Evolutionary conservation across 2,797 vertebrate species (phyloP), one percentile per base, ranked within the genome.

Genomic region (Linurgus olivaceus): DNA sequence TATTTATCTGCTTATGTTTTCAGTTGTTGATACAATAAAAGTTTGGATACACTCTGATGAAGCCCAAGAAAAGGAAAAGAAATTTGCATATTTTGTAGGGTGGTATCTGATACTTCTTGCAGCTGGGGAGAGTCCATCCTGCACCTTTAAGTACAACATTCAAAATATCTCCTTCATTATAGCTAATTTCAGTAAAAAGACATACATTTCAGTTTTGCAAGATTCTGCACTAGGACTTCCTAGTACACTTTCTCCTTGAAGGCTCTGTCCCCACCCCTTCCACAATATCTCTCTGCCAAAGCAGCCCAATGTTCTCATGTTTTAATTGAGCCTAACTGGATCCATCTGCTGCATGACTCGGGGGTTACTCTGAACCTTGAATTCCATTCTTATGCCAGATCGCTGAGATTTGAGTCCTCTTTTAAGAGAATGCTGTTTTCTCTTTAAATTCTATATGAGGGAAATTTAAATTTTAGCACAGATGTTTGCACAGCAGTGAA

Each of bases 261-360:
- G 63, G 52, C 59, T 9, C 33, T 89, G 57, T 94, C 71, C 50
- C 71, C 74, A 73, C 28, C 65, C 80, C 58, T 90, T 52, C 63
- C 38, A 66, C 71, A 81, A 9, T 21, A 51, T 29, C 62, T 76
- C 47, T 63, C 67, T 88, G 86, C 70, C 88, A 95, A 93, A 67
- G 47, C 51, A 86, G 61, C 17, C 80, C n/a, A 29, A n/a, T 31
- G 20, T 79, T 94, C 84, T 90, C 38, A 17, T 70, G 37, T 85
- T 93, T 88, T 85, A 90, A 90, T 28, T 67, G 50, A 73, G 44
- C 61, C 52, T 91, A 96, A 93, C 77, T 58, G 77, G 75, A 94
- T 92, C 71, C 80, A 87, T 90, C 63, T 95, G 92, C 71, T 0
- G 0, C 23, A 11, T 77, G 63, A 93, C 55, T 88, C 8, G 47